Percentiles rank a stretch among this genome's conserved stretches.
These are phyloP conservation scores for Mamestra brassicae DNA, from an alignment of 2,888 invertebrate species.

Conservation along the genomic window DNA sequence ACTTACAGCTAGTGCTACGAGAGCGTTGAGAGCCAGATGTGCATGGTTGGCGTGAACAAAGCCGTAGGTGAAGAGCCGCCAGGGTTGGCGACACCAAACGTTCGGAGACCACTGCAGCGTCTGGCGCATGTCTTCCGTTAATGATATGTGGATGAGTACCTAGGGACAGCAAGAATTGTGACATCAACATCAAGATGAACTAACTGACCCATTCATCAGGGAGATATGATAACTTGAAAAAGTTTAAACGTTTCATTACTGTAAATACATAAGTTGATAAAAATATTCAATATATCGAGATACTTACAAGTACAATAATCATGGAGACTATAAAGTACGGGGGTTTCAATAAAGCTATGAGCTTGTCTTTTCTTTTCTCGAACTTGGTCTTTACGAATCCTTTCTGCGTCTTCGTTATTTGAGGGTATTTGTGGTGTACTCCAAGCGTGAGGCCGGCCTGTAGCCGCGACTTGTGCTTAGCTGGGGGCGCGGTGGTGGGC, in stretches of 20 bases:
- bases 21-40: conserved; percentile 94
- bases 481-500: conserved; percentile 62
- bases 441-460: conserved; percentile 82
- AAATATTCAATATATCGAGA: background rate
- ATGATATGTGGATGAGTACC: conserved; percentile 77
- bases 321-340: conserved; percentile 86
- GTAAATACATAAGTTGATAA: background rate
- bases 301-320: conserved; percentile 84
- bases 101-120: conserved; percentile 82
- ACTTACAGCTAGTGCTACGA: conserved; percentile 84
- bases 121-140: conserved; percentile 69
- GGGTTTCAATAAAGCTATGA: conserved; percentile 79
- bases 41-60: conserved; percentile 94
- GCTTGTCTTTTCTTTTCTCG: conserved; percentile 80
- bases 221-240: background rate
- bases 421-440: conserved; percentile 71
- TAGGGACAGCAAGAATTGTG: conserved; percentile 53
- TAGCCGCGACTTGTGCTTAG: conserved; percentile 71
- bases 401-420: conserved; percentile 63
- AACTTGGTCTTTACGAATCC: conserved; percentile 76
- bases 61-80: conserved; percentile 96
- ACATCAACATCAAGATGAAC: background rate
- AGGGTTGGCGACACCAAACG: conserved; percentile 92
- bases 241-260: too few species aligned
- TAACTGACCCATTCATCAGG: background rate